These are phyloP conservation scores for Euura saliciscinereae DNA, from an alignment of 1,140 invertebrate genomes.

Conservation along the genomic window DNA sequence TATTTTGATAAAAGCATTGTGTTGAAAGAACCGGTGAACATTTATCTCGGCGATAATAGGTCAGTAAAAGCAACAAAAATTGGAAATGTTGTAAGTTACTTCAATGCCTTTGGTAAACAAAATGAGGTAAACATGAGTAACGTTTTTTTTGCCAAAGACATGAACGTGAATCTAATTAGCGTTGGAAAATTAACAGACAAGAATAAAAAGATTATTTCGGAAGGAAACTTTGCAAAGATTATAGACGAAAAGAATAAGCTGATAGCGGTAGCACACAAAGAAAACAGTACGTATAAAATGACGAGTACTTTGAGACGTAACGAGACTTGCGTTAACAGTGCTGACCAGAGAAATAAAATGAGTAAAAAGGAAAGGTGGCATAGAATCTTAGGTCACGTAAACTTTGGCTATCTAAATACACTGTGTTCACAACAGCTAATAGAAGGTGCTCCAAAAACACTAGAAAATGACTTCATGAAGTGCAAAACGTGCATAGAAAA, in stretches of 20 bases:
- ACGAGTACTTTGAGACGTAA: not conserved
- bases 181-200: not conserved
- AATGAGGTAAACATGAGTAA: not conserved
- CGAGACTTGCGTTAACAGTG: not conserved
- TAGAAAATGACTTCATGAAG: not conserved
- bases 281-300: not conserved
- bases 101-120: not conserved
- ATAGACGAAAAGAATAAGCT: not conserved
- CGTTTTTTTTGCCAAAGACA: not conserved
- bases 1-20: not conserved
- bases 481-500: not conserved
- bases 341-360: not conserved
- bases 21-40: slow-evolving; percentile 6
- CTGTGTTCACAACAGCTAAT: slow-evolving; percentile 3
- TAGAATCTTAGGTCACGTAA: slow-evolving; percentile 18
- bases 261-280: not conserved
- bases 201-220: not conserved
- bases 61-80: slow-evolving; percentile 12
- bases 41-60: not conserved
- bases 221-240: slow-evolving; percentile 9
- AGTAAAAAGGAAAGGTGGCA: slow-evolving; percentile 6
- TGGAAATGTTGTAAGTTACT: not conserved
- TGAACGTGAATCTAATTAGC: not conserved
- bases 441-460: not conserved
- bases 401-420: slow-evolving; percentile 14